phyloP scores from a whole-genome alignment of 1,140 invertebrate species.

The Drosophila orosa region DNA sequence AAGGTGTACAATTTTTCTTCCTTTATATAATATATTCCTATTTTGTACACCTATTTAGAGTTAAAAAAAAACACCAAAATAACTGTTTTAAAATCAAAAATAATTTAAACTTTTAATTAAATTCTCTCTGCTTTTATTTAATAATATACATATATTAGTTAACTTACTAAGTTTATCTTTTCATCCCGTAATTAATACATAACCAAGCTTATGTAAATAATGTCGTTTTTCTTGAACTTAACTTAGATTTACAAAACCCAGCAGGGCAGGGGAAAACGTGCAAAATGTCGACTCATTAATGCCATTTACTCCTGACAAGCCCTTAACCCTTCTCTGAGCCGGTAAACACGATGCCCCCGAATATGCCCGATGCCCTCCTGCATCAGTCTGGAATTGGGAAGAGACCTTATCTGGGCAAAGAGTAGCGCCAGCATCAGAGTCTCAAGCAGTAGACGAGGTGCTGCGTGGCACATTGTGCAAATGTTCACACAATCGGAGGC shows the following conservation, averaged over 20 bases:
- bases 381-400: constrained; percentile 3
- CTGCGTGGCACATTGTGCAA: constrained; percentile 50
- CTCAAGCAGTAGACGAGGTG: constrained; percentile 2
- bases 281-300: constrained; percentile 32
- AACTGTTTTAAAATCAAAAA: neutral
- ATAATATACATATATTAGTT: neutral
- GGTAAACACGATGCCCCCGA: constrained; percentile 1
- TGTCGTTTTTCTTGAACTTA: neutral
- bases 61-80: no score
- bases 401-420: constrained; percentile 38
- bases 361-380: neutral
- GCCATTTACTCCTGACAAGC: constrained; percentile 22
- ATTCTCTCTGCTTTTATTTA: neutral
- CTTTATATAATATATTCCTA: no score
- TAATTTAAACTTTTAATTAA: neutral
- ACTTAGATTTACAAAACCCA: neutral
- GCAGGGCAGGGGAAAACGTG: constrained; percentile 22
- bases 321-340: constrained; percentile 44
- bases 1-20: no score
- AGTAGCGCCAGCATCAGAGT: constrained; percentile 18
- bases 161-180: neutral
- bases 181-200: neutral
- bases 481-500: constrained; percentile 64
- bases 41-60: no score
- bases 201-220: neutral